Conservation (phyloP, 2,888 invertebrate species). For the Drosophila pegasa region DNA sequence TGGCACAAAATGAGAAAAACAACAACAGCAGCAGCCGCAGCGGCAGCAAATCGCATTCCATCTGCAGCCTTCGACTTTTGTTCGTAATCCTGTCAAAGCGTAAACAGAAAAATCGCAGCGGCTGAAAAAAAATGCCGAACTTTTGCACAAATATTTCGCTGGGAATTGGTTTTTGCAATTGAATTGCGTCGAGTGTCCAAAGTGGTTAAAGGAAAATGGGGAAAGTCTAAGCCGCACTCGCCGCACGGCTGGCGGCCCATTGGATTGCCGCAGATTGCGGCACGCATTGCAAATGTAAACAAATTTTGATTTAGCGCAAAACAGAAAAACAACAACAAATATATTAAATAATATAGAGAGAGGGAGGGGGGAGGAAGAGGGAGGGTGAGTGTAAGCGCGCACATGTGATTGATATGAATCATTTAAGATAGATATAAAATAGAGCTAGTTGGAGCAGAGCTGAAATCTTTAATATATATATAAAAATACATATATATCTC, state of each 20-base stretch:
- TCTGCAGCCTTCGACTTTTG: slow-evolving; percentile 59
- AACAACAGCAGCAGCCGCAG: slow-evolving; percentile 14
- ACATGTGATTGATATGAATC: not conserved
- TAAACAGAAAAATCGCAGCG: slow-evolving; percentile 60
- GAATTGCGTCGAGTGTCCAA: slow-evolving; percentile 30
- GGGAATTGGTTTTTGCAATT: slow-evolving; percentile 30
- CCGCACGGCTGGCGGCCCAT: not conserved
- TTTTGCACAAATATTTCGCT: slow-evolving; percentile 34
- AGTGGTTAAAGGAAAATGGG: not conserved
- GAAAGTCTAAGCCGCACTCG: not conserved
- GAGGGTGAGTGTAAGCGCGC: rapidly evolving
- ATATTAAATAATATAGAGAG: not conserved
- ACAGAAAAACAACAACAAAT: slow-evolving; percentile 34
- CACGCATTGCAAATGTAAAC: slow-evolving; percentile 22
- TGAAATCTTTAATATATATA: no score
- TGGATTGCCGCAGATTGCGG: slow-evolving; percentile 37
- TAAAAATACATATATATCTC: no score
- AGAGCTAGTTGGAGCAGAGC: not conserved
- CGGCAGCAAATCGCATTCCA: slow-evolving; percentile 31
- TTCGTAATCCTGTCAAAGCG: slow-evolving; percentile 81
- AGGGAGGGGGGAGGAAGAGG: not conserved
- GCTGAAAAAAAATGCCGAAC: slow-evolving; percentile 26
- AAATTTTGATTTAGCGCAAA: slow-evolving; percentile 28
- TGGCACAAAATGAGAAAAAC: slow-evolving; percentile 43
- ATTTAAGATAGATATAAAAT: not conserved